Percentiles rank a stretch among this genome's conserved stretches.
Conservation (phyloP, 2,797 vertebrate genomes). For the Aselliscus stoliczkanus region DNA sequence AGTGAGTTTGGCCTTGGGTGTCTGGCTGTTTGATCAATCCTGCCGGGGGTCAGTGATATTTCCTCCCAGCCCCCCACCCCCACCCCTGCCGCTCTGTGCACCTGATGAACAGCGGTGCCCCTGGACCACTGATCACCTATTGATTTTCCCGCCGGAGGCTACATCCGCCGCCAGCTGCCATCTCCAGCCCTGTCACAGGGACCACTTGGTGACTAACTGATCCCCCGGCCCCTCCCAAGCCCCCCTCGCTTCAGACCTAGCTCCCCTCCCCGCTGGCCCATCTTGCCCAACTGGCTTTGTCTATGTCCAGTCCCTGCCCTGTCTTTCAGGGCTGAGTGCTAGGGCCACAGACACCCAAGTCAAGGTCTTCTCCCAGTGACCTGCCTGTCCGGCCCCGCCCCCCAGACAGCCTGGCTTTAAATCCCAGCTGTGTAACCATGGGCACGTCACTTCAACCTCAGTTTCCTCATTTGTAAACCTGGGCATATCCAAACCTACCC, state of each 20-base stretch:
- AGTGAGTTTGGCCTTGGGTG: conserved; percentile 98
- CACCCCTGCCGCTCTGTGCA: conserved; percentile 92
- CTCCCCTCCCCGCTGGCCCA: background rate
- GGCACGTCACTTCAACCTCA: background rate
- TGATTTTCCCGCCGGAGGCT: conserved; percentile 90
- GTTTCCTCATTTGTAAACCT: background rate
- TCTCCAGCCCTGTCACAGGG: conserved; percentile 88
- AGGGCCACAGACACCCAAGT: background rate
- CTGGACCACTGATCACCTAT: conserved; percentile 98
- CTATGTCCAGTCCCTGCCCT: background rate
- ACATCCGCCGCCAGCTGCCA: conserved; percentile 82
- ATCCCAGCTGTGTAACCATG: background rate
- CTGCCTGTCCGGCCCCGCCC: too few species aligned
- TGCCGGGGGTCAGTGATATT: conserved; percentile 92
- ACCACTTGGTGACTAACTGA: conserved; percentile 93
- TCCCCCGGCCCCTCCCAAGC: conserved; percentile 70
- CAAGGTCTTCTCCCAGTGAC: background rate
- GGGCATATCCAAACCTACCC: background rate
- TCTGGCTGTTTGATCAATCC: conserved; percentile 99
- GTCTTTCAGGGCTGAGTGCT: background rate
- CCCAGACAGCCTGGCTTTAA: rapidly evolving
- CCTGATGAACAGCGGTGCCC: conserved; percentile 97
- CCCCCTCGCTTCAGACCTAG: background rate
- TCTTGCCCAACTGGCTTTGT: conserved; percentile 32
- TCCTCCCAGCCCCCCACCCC: conserved; percentile 93